phyloP scores from a whole-genome alignment of 2,888 invertebrate species.

The Plagiodera versicolora region DNA sequence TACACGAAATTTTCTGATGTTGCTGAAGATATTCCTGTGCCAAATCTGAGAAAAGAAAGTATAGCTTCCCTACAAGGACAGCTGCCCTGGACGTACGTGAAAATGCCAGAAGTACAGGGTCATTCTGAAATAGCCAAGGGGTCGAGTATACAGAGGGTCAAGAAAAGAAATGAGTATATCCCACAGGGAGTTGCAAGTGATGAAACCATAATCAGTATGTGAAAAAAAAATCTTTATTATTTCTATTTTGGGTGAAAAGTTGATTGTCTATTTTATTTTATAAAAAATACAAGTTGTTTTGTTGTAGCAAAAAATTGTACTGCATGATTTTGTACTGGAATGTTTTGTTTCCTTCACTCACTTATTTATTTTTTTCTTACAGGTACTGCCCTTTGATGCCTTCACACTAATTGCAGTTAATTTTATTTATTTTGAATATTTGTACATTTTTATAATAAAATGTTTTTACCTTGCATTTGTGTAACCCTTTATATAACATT shows the following conservation, averaged over 20 bases:
- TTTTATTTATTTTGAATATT: slow-evolving; percentile 7
- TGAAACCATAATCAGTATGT: neutral
- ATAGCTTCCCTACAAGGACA: slow-evolving; percentile 29
- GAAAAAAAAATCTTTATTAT: neutral
- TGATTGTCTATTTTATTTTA: too few relatives aligned
- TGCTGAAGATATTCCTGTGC: slow-evolving; percentile 19
- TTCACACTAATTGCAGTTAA: neutral
- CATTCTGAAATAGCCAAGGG: neutral
- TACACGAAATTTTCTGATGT: slow-evolving; percentile 35
- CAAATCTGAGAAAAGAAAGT: slow-evolving; percentile 3
- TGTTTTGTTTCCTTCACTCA: too few relatives aligned
- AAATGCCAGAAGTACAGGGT: neutral
- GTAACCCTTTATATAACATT: neutral
- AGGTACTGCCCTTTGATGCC: slow-evolving; percentile 20
- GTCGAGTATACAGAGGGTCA: neutral
- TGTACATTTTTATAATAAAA: slow-evolving; percentile 14
- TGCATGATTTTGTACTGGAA: too few relatives aligned
- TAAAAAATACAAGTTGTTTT: too few relatives aligned
- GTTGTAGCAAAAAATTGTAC: too few relatives aligned
- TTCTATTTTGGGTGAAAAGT: neutral
- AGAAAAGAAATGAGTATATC: neutral
- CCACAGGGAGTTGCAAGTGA: neutral
- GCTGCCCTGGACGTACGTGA: slow-evolving; percentile 38
- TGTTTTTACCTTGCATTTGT: too few relatives aligned
- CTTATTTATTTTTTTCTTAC: slow-evolving; percentile 2